Evolutionary conservation across 2,888 invertebrate genomes (phyloP), one percentile per base, ranked within the genome.

Genomic region (Aleiodes testaceus): DNA sequence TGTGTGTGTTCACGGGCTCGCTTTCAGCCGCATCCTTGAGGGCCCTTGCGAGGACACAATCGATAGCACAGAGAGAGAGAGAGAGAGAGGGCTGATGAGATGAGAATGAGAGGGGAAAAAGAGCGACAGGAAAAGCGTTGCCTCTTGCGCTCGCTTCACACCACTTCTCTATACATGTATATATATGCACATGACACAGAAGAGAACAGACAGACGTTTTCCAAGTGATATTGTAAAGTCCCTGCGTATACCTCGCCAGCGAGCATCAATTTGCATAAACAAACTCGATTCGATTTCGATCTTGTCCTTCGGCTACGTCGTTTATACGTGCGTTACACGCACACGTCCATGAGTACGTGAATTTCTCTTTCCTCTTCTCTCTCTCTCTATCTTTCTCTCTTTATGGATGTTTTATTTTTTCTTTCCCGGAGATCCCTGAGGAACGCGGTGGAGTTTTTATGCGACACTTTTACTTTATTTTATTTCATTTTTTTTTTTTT

Each of bases 201-300:
- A 36, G 16, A 12, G 12, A 47, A 63, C 26, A 67, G 72, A 72
- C 72, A 72, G 67, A 72, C 67, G 67, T 53, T 63, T 71, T 67
- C 67, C 67, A 53, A 67, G 72, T 50, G 67, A 72, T 72, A 72
- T 72, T 72, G 72, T 68, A 44, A 67, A 72, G 71, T 71, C 71
- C 67, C 53, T n/a, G 64, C 67, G 64, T 72, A 72, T 53, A 72
- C 63, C 53, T 63, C 65, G 69, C 59, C 66, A 66, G 72, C 52
- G 75, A 74, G 64, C 77, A 78, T 75, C 78, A 80, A 78, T 80
- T 80, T 80, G 78, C 79, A 80, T 80, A 80, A 80, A 77, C 77
- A 78, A 79, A 80, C 78, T 78, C 79, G 76, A 80, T 80, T 79
- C 78, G 78, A 78, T 78, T 78, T 76, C 78, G 77, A 75, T 78